Conservation (phyloP, 2,797 vertebrate species). For the Calcarius lapponicus region DNA sequence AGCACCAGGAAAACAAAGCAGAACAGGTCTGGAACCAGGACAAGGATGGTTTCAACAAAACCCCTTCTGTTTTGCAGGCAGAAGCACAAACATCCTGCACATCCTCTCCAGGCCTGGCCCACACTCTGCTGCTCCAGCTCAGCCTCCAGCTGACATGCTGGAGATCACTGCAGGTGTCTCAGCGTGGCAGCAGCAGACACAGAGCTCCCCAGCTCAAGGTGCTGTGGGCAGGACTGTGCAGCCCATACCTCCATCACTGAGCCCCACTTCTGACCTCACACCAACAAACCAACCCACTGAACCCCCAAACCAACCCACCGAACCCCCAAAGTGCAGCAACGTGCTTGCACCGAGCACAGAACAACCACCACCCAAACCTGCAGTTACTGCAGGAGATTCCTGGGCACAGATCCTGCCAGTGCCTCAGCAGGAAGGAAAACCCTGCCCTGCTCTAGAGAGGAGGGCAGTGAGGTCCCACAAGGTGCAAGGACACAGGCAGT, state of each 20-base stretch:
- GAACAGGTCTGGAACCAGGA: background rate
- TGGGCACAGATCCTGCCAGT: too few species aligned
- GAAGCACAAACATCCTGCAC: background rate
- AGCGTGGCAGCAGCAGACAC: background rate
- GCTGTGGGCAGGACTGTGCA: rapidly evolving
- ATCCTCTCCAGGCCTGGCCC: background rate
- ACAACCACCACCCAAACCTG: background rate
- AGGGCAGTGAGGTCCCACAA: rapidly evolving
- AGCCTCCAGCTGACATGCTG: background rate
- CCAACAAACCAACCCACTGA: background rate
- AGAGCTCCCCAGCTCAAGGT: background rate
- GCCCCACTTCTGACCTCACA: background rate
- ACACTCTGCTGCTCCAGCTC: background rate
- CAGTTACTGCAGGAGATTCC: too few species aligned
- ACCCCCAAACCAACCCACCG: background rate
- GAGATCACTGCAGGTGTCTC: background rate
- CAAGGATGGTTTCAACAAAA: background rate
- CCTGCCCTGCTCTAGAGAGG: background rate
- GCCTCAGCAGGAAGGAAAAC: background rate
- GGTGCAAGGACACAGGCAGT: background rate
- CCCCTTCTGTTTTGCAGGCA: background rate
- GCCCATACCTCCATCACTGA: background rate
- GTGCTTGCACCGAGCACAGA: rapidly evolving
- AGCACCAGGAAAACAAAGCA: background rate
- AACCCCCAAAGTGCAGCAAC: background rate